A percentile compares a stretch with the other conserved stretches of the same genome.
Conservation (phyloP, 2,888 invertebrate species). For the Diaprepes abbreviatus region DNA sequence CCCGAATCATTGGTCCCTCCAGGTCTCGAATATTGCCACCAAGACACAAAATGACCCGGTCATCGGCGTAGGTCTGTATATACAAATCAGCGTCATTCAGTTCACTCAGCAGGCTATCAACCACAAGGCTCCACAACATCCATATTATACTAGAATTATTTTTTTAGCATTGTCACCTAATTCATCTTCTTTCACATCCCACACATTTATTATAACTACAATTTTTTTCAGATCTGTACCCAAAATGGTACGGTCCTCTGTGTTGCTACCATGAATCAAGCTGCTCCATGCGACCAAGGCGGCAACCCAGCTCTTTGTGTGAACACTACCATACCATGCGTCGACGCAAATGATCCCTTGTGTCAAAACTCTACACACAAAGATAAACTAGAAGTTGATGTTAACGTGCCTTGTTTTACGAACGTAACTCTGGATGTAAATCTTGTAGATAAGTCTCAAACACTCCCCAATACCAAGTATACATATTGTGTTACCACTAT, state of each 20-base stretch:
- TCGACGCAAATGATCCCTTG: conserved; percentile 55
- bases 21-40: no score
- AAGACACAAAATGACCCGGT: no score
- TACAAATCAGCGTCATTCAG: no score
- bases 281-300: conserved; percentile 58
- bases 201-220: background rate
- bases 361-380: conserved; percentile 56
- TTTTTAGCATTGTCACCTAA: no score
- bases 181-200: no score
- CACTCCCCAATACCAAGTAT: conserved; percentile 49
- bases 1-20: no score
- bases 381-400: conserved; percentile 54
- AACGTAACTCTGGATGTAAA: conserved; percentile 61
- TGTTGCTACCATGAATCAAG: conserved; percentile 58
- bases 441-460: conserved; percentile 50
- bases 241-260: conserved; percentile 62
- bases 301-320: conserved; percentile 56
- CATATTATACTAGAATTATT: no score
- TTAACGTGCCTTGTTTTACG: conserved; percentile 62
- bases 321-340: conserved; percentile 58
- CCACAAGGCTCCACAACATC: no score
- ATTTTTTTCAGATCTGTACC: conserved; percentile 58
- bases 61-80: no score
- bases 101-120: no score
- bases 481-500: conserved; percentile 63